Conservation (phyloP, 2,888 invertebrate genomes). For the Caenorhabditis macrosperma region DNA sequence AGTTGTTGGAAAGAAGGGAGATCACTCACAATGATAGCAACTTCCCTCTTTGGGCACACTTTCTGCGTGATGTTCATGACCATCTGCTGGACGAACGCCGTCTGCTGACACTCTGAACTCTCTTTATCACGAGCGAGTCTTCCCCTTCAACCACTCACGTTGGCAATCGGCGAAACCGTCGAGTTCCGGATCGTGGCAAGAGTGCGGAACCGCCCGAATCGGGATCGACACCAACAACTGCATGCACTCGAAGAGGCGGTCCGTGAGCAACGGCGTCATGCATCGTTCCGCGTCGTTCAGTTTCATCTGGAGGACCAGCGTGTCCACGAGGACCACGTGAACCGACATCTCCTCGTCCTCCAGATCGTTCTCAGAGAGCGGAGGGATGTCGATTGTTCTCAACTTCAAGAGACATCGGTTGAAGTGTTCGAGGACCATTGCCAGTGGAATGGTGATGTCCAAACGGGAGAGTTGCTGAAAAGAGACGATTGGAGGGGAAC, state of each 20-base stretch:
- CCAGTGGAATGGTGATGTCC: slow-evolving; percentile 82
- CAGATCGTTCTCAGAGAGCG: slow-evolving; percentile 70
- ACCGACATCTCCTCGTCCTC: slow-evolving; percentile 81
- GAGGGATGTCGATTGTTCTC: slow-evolving; percentile 62
- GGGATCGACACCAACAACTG: slow-evolving; percentile 71
- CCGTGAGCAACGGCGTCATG: slow-evolving; percentile 59
- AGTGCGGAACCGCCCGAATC: slow-evolving; percentile 82
- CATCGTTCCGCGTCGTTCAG: slow-evolving; percentile 87
- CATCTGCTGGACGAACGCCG: slow-evolving; percentile 91
- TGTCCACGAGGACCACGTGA: slow-evolving; percentile 96
- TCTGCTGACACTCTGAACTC: slow-evolving; percentile 88
- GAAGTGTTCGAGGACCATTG: slow-evolving; percentile 81
- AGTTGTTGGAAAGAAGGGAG: not conserved
- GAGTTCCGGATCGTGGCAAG: slow-evolving; percentile 82
- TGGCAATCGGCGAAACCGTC: slow-evolving; percentile 86
- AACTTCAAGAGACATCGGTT: slow-evolving; percentile 63
- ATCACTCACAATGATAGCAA: slow-evolving; percentile 70
- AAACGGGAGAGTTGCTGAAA: slow-evolving; percentile 82
- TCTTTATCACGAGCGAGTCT: no score
- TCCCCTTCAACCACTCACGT: slow-evolving; percentile 79
- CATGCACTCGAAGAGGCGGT: slow-evolving; percentile 72
- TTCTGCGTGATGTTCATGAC: slow-evolving; percentile 80
- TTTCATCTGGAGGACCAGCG: slow-evolving; percentile 93
- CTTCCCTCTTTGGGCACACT: slow-evolving; percentile 74
- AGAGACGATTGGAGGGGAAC: not conserved